These are phyloP conservation scores for Bombus sylvicola DNA, from an alignment of 1,140 invertebrate genomes.

Conservation along the genomic window DNA sequence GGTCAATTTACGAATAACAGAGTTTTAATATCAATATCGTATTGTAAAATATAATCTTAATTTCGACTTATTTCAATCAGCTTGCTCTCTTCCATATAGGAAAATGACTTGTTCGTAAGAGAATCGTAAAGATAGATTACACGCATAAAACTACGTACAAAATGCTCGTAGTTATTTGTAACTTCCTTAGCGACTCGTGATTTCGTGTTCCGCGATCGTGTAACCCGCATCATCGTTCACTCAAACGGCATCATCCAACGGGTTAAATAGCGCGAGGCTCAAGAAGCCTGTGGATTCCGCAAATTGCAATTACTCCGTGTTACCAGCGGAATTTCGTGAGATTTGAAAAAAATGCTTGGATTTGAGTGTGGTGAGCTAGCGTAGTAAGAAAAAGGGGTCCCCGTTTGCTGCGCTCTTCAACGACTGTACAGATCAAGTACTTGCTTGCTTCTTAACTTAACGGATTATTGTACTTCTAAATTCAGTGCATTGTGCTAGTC, in stretches of 20 bases:
- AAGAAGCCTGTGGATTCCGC: not conserved
- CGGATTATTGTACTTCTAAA: conserved; percentile 53
- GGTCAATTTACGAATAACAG: not conserved
- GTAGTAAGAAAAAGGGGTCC: not conserved
- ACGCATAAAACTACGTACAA: not conserved
- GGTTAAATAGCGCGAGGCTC: not conserved
- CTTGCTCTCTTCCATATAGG: not conserved
- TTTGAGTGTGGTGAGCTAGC: not conserved
- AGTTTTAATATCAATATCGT: not conserved
- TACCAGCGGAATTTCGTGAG: not conserved
- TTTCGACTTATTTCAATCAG: not conserved
- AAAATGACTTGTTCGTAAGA: too few species aligned
- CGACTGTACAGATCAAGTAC: conserved; percentile 26
- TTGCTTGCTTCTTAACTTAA: conserved; percentile 49
- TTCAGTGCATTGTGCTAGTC: conserved; percentile 47
- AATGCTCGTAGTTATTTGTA: not conserved
- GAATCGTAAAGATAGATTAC: not conserved
- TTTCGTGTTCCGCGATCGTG: not conserved
- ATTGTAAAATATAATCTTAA: not conserved
- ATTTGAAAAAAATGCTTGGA: conserved; percentile 16
- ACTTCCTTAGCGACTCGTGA: not conserved
- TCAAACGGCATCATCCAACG: not conserved
- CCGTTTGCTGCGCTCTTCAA: not conserved
- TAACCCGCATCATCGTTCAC: conserved; percentile 5
- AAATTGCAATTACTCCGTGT: conserved; percentile 49